Base-by-base conservation (phyloP, 2,797 vertebrate species). In the Leucoraja ocellata region DNA sequence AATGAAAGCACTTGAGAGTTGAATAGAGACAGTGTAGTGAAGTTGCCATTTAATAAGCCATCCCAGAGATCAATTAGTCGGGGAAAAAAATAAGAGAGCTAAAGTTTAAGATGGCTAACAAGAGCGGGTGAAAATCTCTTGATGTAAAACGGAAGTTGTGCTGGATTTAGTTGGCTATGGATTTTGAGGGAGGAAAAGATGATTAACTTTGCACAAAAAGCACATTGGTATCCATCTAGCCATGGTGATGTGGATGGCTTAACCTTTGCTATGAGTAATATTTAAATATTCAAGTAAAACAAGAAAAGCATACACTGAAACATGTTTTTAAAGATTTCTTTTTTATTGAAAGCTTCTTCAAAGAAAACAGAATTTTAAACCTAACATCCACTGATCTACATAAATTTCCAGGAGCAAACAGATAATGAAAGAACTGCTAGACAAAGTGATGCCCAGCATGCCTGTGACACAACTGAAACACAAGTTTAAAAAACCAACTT, bases 321-420 rank as follows among this genome's bases (percentile, higher is more conserved):
- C 63, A 79, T 13, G 21, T 94, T 96, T 95, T 93, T 95, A 95
- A 95, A 95, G 95, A 95, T 96, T 97, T 97, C 96, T 97, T 96
- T 97, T 99, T 98, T 97, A 98, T 99, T 99, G 97, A 99, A 99
- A 99, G 98, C 98, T 98, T 98, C 97, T 97, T 99, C 97, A 98
- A 98, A 98, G 97, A 98, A 98, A 99, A 98, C 96, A 97, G 96
- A 98, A 98, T 97, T 98, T 98, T 97, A 97, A 98, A 98, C 97
- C 97, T 97, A 98, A 99, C 97, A 98, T 98, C 98, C 97, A 98
- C 97, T 98, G 97, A 98, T 98, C 97, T 99, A 99, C 97, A 97
- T 97, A 98, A 98, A 98, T 96, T 96, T 96, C 96, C 96, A 96
- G 95, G 95, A 96, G 94, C 95, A 92, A 92, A 92, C 90, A 92